Base-by-base conservation (phyloP, 35 echinoderm and acorn worm genomes). In the Acanthaster planci region DNA sequence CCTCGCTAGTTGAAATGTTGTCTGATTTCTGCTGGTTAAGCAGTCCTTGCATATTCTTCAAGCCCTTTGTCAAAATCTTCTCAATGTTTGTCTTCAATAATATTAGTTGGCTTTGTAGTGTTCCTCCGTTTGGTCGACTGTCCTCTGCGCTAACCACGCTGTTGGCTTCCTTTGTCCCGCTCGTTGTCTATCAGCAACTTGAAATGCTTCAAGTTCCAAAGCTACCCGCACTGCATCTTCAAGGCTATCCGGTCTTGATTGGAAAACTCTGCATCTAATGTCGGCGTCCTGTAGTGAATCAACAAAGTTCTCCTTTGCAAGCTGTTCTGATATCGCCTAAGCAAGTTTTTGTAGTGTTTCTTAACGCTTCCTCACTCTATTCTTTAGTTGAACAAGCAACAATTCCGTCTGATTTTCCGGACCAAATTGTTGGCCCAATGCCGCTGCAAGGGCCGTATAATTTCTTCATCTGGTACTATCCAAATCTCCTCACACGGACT, bases 271-370 rank as follows among this genome's bases (percentile, higher is more conserved):
- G 38, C 60, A 78, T 51, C 72, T 76, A 22, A 78, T 91, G 55
- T 85, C 88, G 14, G 32, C 40, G 29, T 85, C 88, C 2, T n/a
- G 10, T 12, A 91, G 38, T 35, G 90, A 84, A 55, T 87, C 79
- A n/a, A 92, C 82, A 67, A 92, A 92, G 57, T 87, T 38, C 22
- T 93, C 82, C 38, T 85, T 84, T 6, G 92, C 44, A 18, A 93
- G 42, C 15, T 89, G 51, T 53, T 77, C 16, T 76, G 80, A 79
- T 15, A 93, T 76, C 12, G 88, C 82, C 18, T 88, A 50, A 1
- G 86, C 86, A 6, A 93, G 18, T 47, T 85, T 76, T 0, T 80
- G 47, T 21, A 93, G 22, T 21, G 35, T 67, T 81, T 93, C 76
- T 7, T 89, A 39, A 8, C 37, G 21, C 34, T 78, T 29, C 34